Base-by-base conservation (phyloP, 2,797 vertebrate genomes). In the Pelobates cultripes region DNA sequence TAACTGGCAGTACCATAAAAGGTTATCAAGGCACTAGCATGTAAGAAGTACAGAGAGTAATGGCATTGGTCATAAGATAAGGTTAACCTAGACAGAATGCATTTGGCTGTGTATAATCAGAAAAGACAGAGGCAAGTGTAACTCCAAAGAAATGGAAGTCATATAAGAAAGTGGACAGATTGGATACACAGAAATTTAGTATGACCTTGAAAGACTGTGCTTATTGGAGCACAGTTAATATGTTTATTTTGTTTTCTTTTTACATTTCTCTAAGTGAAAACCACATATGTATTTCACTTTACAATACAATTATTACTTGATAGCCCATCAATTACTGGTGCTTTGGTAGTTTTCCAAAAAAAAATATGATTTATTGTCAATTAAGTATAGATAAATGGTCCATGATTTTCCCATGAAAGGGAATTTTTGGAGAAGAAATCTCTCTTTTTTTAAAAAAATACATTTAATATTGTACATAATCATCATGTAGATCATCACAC, bases 131-230 rank as follows among this genome's bases (percentile, higher is more conserved):
- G 45, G 61, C 61, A 64, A 40, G 61, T 64, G 61, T 64, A 1
- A 64, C 61, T 2, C 3, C 28, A 64, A 13, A n/a, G n/a, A 64
- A 17, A 64, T 13, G 61, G 61, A 64, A 28, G 17, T 64, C 61
- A 64, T 40, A 64, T 28, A 64, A n/a, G 61, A 64, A 64, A 64
- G 7, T 64, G 17, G 61, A 64, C 61, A 64, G 61, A 17, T 64
- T 17, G 61, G 4, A 40, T 28, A 28, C 61, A 40, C 2, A 64
- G 14, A 64, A 6, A 17, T 64, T 40, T 10, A 10, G 17, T 7
- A 40, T 64, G 17, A 64, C n/a, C 61, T 64, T 64, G 61, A 64
- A 57, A 7, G 17, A 5, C 17, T 28, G 61, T 64, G 17, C 7
- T 64, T 64, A 64, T 10, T 64, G 61, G 61, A 64, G 14, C 61